These are phyloP conservation scores for Lethrus apterus DNA, from an alignment of 1,140 invertebrate genomes.

Conservation along the genomic window DNA sequence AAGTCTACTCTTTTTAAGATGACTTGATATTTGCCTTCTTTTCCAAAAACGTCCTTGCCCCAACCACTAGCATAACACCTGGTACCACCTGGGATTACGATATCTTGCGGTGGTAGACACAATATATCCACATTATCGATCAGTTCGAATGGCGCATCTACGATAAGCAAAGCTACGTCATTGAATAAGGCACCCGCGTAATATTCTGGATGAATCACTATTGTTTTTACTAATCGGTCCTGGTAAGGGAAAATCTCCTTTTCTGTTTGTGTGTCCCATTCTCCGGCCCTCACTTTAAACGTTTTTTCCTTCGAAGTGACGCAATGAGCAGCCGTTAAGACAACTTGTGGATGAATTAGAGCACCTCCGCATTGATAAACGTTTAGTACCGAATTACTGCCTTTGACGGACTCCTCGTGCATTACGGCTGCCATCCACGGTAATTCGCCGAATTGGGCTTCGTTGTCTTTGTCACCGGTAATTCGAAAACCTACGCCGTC, in stretches of 20 bases:
- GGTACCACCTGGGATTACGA: constrained; percentile 33
- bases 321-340: constrained; percentile 63
- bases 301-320: no score
- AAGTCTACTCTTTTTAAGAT: constrained; percentile 44
- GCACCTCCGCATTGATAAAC: constrained; percentile 57
- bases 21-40: constrained; percentile 8
- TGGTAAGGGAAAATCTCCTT: constrained; percentile 63
- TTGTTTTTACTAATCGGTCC: constrained; percentile 51
- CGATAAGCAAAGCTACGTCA: constrained; percentile 58
- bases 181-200: constrained; percentile 50
- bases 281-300: constrained; percentile 56
- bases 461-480: constrained; percentile 50
- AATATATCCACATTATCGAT: constrained; percentile 60
- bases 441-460: constrained; percentile 66
- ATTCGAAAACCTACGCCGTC: constrained; percentile 63
- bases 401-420: constrained; percentile 48
- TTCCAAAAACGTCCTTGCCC: constrained; percentile 53
- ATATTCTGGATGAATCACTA: constrained; percentile 40
- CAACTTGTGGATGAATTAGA: constrained; percentile 57
- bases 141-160: constrained; percentile 47
- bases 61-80: constrained; percentile 51
- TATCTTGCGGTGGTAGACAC: constrained; percentile 54
- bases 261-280: constrained; percentile 72
- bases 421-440: constrained; percentile 80
- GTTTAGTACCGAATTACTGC: constrained; percentile 47